Conservation (phyloP, 2,797 vertebrate species). For the Sitta carolinensis region DNA sequence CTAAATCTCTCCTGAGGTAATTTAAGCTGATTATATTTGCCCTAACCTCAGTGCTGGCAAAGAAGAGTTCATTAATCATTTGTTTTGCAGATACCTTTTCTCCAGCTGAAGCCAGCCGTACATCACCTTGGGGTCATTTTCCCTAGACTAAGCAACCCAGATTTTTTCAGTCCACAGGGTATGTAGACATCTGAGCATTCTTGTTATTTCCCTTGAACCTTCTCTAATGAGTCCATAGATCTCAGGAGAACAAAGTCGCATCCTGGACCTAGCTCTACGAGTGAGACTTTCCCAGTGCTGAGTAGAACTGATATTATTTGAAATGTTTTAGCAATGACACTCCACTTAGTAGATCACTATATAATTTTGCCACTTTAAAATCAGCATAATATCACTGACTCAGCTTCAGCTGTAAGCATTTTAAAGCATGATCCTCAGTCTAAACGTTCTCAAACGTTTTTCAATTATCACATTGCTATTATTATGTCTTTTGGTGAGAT, state of each 20-base stretch:
- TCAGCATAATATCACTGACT: background rate
- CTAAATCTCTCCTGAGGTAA: background rate
- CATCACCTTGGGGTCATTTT: background rate
- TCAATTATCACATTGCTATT: background rate
- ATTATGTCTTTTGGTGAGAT: background rate
- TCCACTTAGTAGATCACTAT: background rate
- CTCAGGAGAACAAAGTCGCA: background rate
- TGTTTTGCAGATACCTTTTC: background rate
- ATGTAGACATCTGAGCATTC: background rate
- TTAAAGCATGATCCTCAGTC: background rate
- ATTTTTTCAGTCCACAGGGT: background rate
- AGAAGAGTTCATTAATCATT: background rate
- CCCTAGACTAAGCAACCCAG: background rate
- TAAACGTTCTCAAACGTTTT: background rate
- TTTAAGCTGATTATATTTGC: background rate
- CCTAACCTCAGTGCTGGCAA: background rate
- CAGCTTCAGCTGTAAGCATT: background rate
- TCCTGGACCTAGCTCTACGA: background rate
- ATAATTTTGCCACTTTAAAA: background rate
- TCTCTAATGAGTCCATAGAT: background rate
- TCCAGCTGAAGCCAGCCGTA: background rate
- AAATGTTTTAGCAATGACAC: background rate
- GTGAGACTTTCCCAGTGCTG: background rate
- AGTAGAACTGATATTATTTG: background rate
- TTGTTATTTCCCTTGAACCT: background rate